Percentiles rank a stretch among this genome's conserved stretches.
Conservation (phyloP, 2,888 invertebrate species). For the Apamea sordens region DNA sequence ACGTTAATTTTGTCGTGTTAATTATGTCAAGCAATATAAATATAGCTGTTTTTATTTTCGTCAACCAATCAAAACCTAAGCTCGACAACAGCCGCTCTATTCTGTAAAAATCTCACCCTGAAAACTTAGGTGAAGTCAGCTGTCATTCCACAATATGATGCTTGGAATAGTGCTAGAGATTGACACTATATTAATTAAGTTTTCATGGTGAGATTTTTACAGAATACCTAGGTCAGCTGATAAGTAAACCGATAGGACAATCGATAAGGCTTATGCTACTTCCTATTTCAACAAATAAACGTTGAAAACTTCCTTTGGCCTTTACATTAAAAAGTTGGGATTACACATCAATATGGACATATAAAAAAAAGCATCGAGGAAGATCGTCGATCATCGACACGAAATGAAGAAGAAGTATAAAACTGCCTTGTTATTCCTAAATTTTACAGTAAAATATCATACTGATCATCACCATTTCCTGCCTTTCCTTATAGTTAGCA, state of each 20-base stretch:
- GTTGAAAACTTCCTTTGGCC: neutral
- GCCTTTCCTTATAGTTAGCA: neutral
- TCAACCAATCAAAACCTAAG: neutral
- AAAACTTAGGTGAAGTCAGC: neutral
- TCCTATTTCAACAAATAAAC: neutral
- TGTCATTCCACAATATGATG: too few species aligned
- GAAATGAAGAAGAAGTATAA: too few species aligned
- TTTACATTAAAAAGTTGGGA: too few species aligned
- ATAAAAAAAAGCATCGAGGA: too few species aligned
- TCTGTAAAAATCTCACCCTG: neutral
- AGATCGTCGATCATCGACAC: too few species aligned
- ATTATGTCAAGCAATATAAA: neutral
- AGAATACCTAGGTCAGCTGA: neutral
- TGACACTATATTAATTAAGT: neutral
- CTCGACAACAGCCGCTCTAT: neutral
- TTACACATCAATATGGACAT: too few species aligned
- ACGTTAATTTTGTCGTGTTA: neutral
- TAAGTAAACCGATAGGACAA: neutral
- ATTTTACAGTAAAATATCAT: neutral
- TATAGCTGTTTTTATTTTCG: neutral
- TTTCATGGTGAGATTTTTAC: neutral
- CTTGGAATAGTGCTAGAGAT: neutral
- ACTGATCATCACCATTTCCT: neutral
- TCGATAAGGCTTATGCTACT: neutral
- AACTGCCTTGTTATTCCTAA: neutral